Percentiles rank a stretch among this genome's conserved stretches.
These are phyloP conservation scores for Balaeniceps rex DNA, from an alignment of 2,113 vertebrate genomes.

Conservation along the genomic window DNA sequence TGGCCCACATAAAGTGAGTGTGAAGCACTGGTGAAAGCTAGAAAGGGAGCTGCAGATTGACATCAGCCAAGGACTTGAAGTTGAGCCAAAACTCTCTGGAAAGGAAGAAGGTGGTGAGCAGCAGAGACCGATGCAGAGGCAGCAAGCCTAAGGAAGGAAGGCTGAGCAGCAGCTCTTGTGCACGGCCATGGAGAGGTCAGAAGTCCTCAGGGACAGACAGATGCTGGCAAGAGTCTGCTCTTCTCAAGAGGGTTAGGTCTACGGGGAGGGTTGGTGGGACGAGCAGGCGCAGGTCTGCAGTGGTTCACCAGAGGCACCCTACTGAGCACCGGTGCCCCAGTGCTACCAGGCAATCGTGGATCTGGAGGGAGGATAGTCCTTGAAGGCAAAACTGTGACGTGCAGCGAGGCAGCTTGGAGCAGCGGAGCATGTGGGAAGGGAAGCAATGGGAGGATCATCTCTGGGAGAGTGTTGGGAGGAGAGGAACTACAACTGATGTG, in stretches of 20 bases:
- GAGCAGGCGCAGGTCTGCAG: background rate
- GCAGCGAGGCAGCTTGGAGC: rapidly evolving
- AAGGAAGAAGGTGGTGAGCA: background rate
- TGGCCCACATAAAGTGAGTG: background rate
- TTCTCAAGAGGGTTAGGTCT: background rate
- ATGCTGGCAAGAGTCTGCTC: background rate
- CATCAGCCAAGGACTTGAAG: conserved; percentile 17
- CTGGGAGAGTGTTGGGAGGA: background rate
- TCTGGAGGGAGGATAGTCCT: background rate
- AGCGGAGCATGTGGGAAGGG: background rate
- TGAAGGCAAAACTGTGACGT: background rate
- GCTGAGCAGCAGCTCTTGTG: background rate
- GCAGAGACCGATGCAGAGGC: background rate
- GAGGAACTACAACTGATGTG: background rate
- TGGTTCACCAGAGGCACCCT: background rate
- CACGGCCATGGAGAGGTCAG: background rate
- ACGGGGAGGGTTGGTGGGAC: background rate
- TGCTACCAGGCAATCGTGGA: background rate
- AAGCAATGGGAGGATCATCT: background rate
- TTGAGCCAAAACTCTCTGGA: background rate
- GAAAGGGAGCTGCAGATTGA: conserved; percentile 23
- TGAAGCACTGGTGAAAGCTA: conserved; percentile 27
- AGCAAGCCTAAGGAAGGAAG: background rate
- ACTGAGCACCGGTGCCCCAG: background rate
- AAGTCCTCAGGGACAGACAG: background rate